A percentile compares a stretch with the other conserved stretches of the same genome.
These are phyloP conservation scores for Imbricaverruca yamaguchii DNA, from an alignment of 2,888 invertebrate species.

Conservation along the genomic window DNA sequence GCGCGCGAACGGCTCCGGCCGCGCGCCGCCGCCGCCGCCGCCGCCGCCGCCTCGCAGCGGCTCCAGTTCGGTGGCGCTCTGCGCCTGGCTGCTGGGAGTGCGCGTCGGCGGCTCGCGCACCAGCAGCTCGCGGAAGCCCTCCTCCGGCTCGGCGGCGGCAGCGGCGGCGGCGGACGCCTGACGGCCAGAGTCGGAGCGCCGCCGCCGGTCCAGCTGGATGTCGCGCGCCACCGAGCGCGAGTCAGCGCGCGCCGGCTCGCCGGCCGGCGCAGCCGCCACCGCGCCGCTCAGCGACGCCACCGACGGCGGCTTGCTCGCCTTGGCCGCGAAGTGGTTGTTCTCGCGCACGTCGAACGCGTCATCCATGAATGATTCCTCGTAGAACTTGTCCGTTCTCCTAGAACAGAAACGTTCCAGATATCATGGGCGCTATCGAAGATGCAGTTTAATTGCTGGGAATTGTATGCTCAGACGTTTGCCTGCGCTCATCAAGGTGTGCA, in stretches of 20 bases:
- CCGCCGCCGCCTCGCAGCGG: neutral
- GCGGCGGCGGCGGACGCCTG: neutral
- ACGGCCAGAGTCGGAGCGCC: neutral
- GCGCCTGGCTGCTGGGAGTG: slow-evolving; percentile 6
- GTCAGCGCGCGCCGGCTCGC: neutral
- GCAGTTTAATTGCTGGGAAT: no score
- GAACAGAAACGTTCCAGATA: no score
- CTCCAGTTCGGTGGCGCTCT: slow-evolving; percentile 13
- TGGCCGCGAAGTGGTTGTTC: slow-evolving; percentile 8
- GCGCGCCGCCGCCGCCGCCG: neutral
- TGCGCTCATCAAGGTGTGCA: no score
- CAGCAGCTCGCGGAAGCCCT: neutral
- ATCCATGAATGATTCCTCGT: slow-evolving; percentile 7
- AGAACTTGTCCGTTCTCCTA: neutral
- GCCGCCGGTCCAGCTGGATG: slow-evolving; percentile 16
- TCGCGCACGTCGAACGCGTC: slow-evolving; percentile 7
- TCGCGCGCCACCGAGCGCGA: neutral
- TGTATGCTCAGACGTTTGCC: no score
- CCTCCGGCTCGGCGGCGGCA: neutral
- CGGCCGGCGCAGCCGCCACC: neutral
- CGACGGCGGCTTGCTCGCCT: slow-evolving; percentile 15
- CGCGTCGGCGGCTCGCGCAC: neutral
- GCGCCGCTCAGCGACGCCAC: slow-evolving; percentile 11
- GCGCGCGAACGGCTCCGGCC: neutral
- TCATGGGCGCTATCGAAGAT: no score